Percentiles rank a stretch among this genome's conserved stretches.
phyloP scores from a whole-genome alignment of 2,113 vertebrate species.

The Cricetomys ansorgei region DNA sequence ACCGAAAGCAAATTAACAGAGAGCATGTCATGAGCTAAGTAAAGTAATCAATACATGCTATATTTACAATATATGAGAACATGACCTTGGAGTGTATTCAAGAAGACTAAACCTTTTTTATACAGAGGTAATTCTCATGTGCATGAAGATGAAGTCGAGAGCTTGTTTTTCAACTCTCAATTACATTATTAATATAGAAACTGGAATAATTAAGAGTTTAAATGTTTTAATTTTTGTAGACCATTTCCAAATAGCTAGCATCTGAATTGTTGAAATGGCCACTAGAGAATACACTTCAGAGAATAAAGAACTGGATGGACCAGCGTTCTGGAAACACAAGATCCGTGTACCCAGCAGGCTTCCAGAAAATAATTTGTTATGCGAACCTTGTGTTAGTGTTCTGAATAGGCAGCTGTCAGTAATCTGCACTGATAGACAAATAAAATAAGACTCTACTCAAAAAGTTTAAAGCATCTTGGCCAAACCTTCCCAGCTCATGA shows the following conservation, averaged over 20 bases:
- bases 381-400: not conserved
- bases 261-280: not conserved
- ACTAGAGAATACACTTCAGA: not conserved
- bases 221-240: not conserved
- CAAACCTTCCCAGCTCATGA: not conserved
- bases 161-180: conserved; percentile 27
- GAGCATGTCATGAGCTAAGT: not conserved
- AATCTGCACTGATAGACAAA: conserved; percentile 4
- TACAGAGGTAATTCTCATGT: not conserved
- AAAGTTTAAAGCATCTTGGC: not conserved
- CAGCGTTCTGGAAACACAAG: not conserved
- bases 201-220: conserved; percentile 20
- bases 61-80: not conserved
- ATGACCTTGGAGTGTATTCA: not conserved
- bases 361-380: not conserved
- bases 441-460: not conserved
- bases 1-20: conserved; percentile 47
- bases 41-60: not conserved
- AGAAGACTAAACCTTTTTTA: conserved; percentile 1
- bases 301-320: not conserved
- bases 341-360: too few species aligned
- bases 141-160: not conserved
- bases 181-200: conserved; percentile 20
- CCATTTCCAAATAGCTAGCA: conserved; percentile 4
- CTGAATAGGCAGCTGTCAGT: not conserved